Conservation (phyloP, 2,888 invertebrate species). For the Oscheius sp. region DNA sequence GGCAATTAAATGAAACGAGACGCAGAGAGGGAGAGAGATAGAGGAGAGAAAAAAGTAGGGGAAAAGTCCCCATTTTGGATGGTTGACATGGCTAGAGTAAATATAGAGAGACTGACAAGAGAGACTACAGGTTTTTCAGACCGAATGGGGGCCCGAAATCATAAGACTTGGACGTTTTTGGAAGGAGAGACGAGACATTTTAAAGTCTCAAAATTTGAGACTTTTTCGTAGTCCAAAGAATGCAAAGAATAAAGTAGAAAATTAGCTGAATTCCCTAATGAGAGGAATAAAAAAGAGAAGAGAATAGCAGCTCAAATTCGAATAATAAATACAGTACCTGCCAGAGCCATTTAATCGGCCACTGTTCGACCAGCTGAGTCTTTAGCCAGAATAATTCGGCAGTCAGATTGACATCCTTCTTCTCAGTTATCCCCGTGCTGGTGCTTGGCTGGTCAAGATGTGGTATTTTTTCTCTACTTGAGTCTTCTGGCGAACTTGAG, state of each 20-base stretch:
- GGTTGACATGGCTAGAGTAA: too few species aligned
- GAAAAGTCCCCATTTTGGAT: too few species aligned
- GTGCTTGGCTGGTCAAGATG: conserved; percentile 30
- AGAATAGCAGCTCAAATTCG: background rate
- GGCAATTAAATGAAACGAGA: too few species aligned
- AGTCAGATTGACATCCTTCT: conserved; percentile 51
- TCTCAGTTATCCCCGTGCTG: background rate
- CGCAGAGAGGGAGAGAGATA: too few species aligned
- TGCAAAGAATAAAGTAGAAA: too few species aligned
- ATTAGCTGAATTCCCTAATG: background rate
- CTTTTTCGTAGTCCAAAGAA: too few species aligned
- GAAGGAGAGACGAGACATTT: too few species aligned
- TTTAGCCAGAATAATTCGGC: conserved; percentile 65
- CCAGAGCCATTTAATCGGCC: conserved; percentile 59
- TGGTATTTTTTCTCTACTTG: conserved; percentile 40
- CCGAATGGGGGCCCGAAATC: too few species aligned
- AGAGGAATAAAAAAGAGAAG: background rate
- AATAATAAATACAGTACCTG: too few species aligned
- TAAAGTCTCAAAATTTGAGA: too few species aligned
- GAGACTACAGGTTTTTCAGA: background rate
- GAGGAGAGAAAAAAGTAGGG: background rate
- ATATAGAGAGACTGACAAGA: background rate
- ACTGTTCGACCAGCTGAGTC: conserved; percentile 52
- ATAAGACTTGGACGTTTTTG: too few species aligned
- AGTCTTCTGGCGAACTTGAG: conserved; percentile 47